Evolutionary conservation across 2,113 vertebrate species (phyloP).

Genomic region (Xyrauchen texanus): DNA sequence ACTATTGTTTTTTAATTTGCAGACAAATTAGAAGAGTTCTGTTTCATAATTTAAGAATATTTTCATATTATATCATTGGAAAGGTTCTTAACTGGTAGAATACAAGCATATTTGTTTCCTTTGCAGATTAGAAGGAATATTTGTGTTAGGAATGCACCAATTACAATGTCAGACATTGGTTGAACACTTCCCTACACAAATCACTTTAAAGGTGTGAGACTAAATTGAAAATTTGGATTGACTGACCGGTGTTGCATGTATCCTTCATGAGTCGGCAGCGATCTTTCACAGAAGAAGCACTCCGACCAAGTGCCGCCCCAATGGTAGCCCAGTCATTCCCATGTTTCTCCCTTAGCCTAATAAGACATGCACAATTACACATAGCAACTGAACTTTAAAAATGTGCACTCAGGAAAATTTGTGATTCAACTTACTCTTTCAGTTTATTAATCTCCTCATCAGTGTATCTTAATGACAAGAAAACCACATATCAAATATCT

Average conservation of each 20-base stretch:
- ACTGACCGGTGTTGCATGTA: slow-evolving; percentile 93
- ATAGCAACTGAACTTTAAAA: neutral
- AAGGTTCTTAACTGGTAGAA: no score
- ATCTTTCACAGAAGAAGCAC: slow-evolving; percentile 97
- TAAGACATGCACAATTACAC: neutral
- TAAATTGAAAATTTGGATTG: no score
- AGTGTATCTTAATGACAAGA: slow-evolving; percentile 82
- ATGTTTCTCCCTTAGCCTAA: slow-evolving; percentile 89
- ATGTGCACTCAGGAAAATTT: neutral
- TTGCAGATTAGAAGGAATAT: no score
- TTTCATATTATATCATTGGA: no score
- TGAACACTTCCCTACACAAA: no score
- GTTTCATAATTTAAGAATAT: no score
- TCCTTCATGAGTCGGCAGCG: slow-evolving; percentile 97
- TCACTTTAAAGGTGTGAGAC: no score
- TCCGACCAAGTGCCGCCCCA: slow-evolving; percentile 92
- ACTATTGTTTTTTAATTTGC: no score
- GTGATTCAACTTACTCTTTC: slow-evolving; percentile 85
- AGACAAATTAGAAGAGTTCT: no score
- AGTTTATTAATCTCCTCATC: slow-evolving; percentile 94
- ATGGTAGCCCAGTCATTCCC: slow-evolving; percentile 99
- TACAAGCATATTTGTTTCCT: no score
- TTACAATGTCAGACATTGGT: no score
- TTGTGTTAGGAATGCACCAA: no score
- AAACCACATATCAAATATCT: slow-evolving; percentile 38